These are phyloP conservation scores for Presbytis comata DNA, from an alignment of 2,797 vertebrate genomes.

Conservation along the genomic window DNA sequence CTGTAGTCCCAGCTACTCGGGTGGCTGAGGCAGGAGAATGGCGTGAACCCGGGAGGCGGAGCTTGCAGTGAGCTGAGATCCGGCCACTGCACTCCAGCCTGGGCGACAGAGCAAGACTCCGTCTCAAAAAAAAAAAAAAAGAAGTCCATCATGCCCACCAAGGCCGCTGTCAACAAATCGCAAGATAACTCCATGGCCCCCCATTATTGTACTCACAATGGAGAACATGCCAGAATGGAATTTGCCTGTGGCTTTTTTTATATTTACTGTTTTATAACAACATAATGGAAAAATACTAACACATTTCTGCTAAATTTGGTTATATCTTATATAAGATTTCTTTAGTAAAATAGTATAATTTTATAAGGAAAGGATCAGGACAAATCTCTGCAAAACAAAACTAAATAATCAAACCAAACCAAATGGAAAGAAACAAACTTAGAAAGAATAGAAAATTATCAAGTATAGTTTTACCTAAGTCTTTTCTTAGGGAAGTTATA, in stretches of 20 bases:
- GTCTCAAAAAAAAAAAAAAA: no score
- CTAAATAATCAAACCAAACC: neutral
- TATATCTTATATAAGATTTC: neutral
- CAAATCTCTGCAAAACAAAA: constrained; percentile 34
- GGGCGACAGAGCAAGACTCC: no score
- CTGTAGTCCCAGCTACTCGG: no score
- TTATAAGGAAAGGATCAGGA: neutral
- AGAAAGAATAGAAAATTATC: constrained; percentile 24
- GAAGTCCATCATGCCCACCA: neutral
- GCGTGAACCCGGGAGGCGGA: no score
- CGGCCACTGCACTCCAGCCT: no score
- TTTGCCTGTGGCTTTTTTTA: neutral
- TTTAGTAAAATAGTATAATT: neutral
- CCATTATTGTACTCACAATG: neutral
- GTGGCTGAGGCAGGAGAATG: no score
- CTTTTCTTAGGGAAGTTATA: neutral
- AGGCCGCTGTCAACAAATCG: neutral
- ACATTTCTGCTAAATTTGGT: neutral
- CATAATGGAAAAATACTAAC: neutral
- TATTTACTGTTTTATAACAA: neutral
- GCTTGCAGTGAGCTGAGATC: no score
- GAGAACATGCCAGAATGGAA: neutral
- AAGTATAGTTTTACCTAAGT: neutral
- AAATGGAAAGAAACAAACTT: constrained; percentile 21
- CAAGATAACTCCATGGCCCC: neutral